Evolutionary conservation across 2,888 invertebrate genomes (phyloP), one percentile per base, ranked within the genome.

Genomic region (Volucella bombylans): DNA sequence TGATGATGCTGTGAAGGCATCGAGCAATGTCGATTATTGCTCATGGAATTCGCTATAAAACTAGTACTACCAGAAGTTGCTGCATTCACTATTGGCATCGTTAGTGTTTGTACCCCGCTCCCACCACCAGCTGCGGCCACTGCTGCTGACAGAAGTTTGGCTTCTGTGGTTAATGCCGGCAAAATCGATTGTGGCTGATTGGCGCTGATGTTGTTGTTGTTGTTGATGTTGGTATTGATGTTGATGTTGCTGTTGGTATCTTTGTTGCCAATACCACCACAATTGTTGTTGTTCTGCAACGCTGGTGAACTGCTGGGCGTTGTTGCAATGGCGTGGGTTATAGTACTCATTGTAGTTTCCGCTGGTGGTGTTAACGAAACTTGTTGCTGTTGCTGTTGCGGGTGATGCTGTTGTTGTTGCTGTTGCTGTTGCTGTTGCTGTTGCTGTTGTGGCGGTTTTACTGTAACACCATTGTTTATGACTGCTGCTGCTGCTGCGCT

Each of bases 371-470:
- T 39, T 52, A 47, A 41, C 15, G 12, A 12, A 14, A 52, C 41
- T 47, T 23, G 38, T 39, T 64, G 38, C 43, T 41, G 64, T 55
- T 23, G 54, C 43, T 64, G 41, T 67, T 49, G 23, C 23, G 1
- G 23, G 23, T 86, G 88, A 50, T 81, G 11, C 31, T 52, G 62
- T 72, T 52, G 55, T 14, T 14, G 80, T 59, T 61, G 68, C 54
- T 82, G 82, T 52, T 64, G 73, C 55, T 67, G 87, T 65, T 86
- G 87, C 55, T 87, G 52, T 74, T 87, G 43, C 86, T 87, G 61
- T 80, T 80, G 80, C 55, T 76, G 80, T 78, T 72, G 81, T 65
- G 78, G 80, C 55, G 73, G 80, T 78, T 72, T 79, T 61, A 65
- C 12, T 54, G 65, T 31, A 15, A 65, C 50, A 67, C 69, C 74